Conservation (phyloP, 2,113 vertebrate species). For the Hipposideros armiger region DNA sequence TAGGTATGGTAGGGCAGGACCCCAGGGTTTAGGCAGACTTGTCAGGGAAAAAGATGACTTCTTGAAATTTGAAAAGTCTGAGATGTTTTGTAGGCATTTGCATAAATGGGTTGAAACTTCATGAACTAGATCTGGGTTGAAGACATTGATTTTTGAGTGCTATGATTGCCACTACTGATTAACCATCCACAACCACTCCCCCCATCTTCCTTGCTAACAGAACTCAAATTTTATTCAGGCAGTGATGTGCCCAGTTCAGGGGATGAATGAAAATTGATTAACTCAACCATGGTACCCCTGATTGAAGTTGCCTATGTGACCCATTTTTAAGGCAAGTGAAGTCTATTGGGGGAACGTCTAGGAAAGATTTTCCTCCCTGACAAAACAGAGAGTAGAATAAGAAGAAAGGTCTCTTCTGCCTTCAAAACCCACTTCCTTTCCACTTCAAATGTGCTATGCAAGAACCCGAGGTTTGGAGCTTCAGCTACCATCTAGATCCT, state of each 20-base stretch:
- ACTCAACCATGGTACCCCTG: not conserved
- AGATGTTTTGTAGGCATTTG: not conserved
- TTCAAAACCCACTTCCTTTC: not conserved
- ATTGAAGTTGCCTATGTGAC: not conserved
- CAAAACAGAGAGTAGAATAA: not conserved
- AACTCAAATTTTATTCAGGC: not conserved
- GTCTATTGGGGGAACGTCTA: not conserved
- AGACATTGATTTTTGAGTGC: not conserved
- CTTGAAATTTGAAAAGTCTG: not conserved
- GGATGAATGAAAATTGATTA: not conserved
- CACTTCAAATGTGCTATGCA: not conserved
- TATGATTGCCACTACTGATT: not conserved
- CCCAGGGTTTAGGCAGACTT: not conserved
- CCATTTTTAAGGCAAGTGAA: not conserved
- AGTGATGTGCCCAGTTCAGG: not conserved
- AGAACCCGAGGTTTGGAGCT: not conserved
- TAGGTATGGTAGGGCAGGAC: not conserved
- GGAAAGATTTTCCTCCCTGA: not conserved
- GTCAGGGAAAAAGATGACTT: not conserved
- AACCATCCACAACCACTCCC: not conserved
- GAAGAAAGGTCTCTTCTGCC: not conserved
- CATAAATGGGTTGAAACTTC: not conserved
- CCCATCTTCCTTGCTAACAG: not conserved
- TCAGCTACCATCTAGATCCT: not conserved
- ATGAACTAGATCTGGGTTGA: not conserved